A percentile compares a stretch with the other conserved stretches of the same genome.
phyloP scores from a whole-genome alignment of 2,888 invertebrate genomes.

The Silvanus unidentatus region DNA sequence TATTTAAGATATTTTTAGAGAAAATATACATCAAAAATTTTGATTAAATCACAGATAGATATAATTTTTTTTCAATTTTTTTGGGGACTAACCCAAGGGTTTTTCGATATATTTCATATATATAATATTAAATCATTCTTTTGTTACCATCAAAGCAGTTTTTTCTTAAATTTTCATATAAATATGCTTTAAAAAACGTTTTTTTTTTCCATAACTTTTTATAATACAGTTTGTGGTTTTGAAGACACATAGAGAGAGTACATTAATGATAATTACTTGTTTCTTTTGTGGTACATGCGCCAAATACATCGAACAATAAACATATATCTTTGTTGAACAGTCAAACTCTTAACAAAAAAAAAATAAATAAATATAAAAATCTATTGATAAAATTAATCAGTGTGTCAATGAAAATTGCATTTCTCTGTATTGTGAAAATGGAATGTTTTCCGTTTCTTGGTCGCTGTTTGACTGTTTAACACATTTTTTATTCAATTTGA shows the following conservation, averaged over 20 bases:
- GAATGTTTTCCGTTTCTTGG: no score
- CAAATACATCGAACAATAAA: conserved; percentile 40
- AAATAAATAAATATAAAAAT: background rate
- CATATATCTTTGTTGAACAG: conserved; percentile 26
- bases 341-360: conserved; percentile 9
- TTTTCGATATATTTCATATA: conserved; percentile 34
- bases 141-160: conserved; percentile 46
- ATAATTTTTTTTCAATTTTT: conserved; percentile 47
- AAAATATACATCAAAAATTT: conserved; percentile 57
- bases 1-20: conserved; percentile 53
- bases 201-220: conserved; percentile 30
- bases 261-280: conserved; percentile 36
- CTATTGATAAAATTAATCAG: conserved; percentile 3
- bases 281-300: conserved; percentile 35
- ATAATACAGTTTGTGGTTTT: conserved; percentile 47
- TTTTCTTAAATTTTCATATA: conserved; percentile 15
- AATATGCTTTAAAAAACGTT: no score
- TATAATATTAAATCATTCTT: conserved; percentile 22
- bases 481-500: conserved; percentile 21
- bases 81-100: conserved; percentile 36
- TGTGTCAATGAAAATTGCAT: conserved; percentile 9
- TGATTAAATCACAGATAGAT: conserved; percentile 56
- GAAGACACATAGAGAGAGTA: conserved; percentile 47
- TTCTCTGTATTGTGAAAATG: background rate
- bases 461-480: conserved; percentile 21